Evolutionary conservation across 2,797 vertebrate genomes (phyloP).

Genomic region (Sebastes iracundus): DNA sequence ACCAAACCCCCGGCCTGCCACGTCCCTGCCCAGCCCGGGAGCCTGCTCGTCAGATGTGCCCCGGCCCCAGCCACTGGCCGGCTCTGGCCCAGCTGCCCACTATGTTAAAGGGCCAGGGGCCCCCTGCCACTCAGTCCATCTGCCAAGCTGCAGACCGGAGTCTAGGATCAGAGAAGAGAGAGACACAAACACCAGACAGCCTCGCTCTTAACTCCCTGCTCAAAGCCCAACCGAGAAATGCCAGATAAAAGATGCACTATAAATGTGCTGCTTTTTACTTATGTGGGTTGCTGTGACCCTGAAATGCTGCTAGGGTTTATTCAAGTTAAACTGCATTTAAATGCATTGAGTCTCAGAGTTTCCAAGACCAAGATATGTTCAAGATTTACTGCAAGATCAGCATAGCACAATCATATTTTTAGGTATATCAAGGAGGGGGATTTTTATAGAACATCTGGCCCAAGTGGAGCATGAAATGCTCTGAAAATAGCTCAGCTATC

Average conservation of each 20-base stretch:
- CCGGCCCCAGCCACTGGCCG: constrained; percentile 66
- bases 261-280: constrained; percentile 65
- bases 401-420: constrained; percentile 53
- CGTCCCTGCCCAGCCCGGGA: constrained; percentile 62
- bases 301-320: constrained; percentile 56
- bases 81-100: constrained; percentile 77
- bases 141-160: constrained; percentile 76
- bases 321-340: constrained; percentile 62
- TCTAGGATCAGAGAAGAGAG: constrained; percentile 69
- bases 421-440: constrained; percentile 36
- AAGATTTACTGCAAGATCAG: constrained; percentile 55
- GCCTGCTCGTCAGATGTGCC: constrained; percentile 78
- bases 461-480: constrained; percentile 72
- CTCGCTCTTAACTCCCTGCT: constrained; percentile 57
- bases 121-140: constrained; percentile 82
- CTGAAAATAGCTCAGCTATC: constrained; percentile 69
- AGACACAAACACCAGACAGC: constrained; percentile 59
- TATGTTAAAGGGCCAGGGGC: constrained; percentile 80
- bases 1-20: constrained; percentile 14
- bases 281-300: constrained; percentile 73
- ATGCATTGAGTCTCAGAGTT: constrained; percentile 35
- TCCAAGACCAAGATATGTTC: constrained; percentile 26
- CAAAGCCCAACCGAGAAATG: constrained; percentile 63
- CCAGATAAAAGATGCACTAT: constrained; percentile 71
- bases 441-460: constrained; percentile 75